Evolutionary conservation across 2,113 vertebrate genomes (phyloP), one percentile per base, ranked within the genome.

Genomic region (Hydropotes inermis): DNA sequence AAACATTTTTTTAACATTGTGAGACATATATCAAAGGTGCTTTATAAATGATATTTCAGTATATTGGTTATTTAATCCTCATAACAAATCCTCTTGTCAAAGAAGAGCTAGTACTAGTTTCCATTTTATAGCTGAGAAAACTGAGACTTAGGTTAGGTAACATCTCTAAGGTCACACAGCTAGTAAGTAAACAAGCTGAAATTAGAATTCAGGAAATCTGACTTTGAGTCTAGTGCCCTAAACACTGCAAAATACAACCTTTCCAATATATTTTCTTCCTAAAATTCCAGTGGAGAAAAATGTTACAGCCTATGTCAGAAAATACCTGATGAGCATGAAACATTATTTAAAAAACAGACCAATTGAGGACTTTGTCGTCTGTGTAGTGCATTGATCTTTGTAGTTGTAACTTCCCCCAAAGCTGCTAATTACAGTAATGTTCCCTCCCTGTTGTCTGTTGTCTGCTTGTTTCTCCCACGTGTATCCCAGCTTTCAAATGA

Each of bases 161-260:
- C 6, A 96, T 61, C 50, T 45, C 19, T 84, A 64, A 84, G 19
- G 28, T 30, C 78, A 78, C 43, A 61, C 33, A 95, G 14, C 33
- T 95, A 43, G 39, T 54, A 92, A 90, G 23, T 88, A 28, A 87
- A 45, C 33, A 43, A 94, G 60, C 25, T 90, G 9, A 23, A 93
- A 70, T 94, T 87, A 94, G 55, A 96, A 92, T 89, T 94, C 28
- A 74, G 64, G 60, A 93, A 91, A 30, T 90, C 60, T 85, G 23
- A 28, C 57, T 70, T 94, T 74, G 52, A 91, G 36, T n/a, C n/a
- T 87, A 74, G 1, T 94, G 39, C 60, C 55, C 67, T 89, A 86
- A 94, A 79, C 50, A 54, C 64, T 84, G 54, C 7, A 21, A 94
- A 89, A 86, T 57, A 23, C 28, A 95, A 23, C 10, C 30, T 84